These are phyloP conservation scores for Acleris laterana DNA, from an alignment of 2,888 invertebrate genomes.

Conservation along the genomic window DNA sequence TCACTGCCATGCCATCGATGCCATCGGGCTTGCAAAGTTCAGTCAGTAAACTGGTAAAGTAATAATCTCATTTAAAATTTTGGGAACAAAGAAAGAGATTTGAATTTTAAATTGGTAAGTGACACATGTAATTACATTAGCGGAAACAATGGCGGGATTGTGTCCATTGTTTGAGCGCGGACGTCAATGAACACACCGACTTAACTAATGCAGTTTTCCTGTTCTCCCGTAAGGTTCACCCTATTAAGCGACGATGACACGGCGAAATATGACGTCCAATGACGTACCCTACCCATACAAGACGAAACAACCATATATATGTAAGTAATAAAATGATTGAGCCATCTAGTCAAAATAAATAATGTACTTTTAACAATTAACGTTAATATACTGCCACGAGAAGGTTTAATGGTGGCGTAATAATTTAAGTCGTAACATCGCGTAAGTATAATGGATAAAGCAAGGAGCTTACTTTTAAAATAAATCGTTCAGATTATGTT, in stretches of 20 bases:
- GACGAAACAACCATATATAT: background rate
- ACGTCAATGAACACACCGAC: conserved; percentile 27
- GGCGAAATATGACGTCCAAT: conserved; percentile 15
- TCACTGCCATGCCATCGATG: conserved; percentile 12
- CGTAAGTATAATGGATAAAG: too few species aligned
- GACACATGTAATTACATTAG: conserved; percentile 61
- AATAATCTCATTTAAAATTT: conserved; percentile 40
- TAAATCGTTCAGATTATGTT: too few species aligned
- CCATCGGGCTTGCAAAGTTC: conserved; percentile 1
- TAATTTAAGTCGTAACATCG: too few species aligned
- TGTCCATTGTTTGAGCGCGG: conserved; percentile 19
- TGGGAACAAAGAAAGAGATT: conserved; percentile 53
- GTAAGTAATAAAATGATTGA: too few species aligned
- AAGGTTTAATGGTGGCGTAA: too few species aligned
- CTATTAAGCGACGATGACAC: conserved; percentile 22
- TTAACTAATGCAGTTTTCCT: conserved; percentile 36
- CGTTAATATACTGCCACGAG: too few species aligned
- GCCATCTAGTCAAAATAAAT: too few species aligned
- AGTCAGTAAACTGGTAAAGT: conserved; percentile 35
- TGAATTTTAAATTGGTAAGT: conserved; percentile 70
- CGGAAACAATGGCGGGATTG: conserved; percentile 30
- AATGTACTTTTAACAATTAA: too few species aligned
- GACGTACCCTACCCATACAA: conserved; percentile 14
- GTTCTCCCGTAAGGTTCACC: conserved; percentile 23
- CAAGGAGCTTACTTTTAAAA: too few species aligned